Conservation (phyloP, 2,113 vertebrate genomes). For the Cyanoderma ruficeps region DNA sequence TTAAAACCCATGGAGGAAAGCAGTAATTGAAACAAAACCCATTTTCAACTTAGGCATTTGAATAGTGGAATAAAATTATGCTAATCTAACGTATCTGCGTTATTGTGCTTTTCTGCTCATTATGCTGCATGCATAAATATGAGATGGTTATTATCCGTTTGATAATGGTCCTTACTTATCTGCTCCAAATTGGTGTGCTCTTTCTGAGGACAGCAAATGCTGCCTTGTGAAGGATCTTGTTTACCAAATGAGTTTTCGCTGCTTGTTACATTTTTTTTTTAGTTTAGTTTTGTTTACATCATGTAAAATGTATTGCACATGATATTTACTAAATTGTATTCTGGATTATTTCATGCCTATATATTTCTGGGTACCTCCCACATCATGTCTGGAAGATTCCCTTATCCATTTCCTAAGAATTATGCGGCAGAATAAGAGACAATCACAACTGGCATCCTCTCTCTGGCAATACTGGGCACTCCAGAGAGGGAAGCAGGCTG, state of each 20-base stretch:
- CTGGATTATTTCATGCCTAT: not conserved
- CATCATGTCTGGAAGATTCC: not conserved
- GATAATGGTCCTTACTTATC: conserved; percentile 70
- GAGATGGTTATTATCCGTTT: conserved; percentile 69
- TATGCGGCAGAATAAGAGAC: not conserved
- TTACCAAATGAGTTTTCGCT: conserved; percentile 53
- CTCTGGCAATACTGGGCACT: not conserved
- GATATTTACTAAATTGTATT: conserved; percentile 37
- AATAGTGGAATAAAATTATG: conserved; percentile 75
- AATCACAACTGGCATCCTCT: not conserved
- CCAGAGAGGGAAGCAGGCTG: not conserved
- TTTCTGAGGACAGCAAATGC: conserved; percentile 42
- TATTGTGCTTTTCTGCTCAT: conserved; percentile 71
- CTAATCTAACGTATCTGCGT: conserved; percentile 71
- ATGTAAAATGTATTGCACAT: conserved; percentile 43
- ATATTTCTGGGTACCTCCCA: not conserved
- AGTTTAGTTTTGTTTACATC: conserved; percentile 64
- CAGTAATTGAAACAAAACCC: conserved; percentile 72
- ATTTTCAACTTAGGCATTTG: conserved; percentile 65
- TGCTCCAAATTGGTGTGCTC: conserved; percentile 65
- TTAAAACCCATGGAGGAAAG: conserved; percentile 51
- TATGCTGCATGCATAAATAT: conserved; percentile 68
- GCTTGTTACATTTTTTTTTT: conserved; percentile 43
- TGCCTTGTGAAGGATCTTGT: conserved; percentile 52
- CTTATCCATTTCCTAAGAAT: not conserved